Evolutionary conservation across 2,888 invertebrate species (phyloP).

Genomic region (Drosophila bunnanda): DNA sequence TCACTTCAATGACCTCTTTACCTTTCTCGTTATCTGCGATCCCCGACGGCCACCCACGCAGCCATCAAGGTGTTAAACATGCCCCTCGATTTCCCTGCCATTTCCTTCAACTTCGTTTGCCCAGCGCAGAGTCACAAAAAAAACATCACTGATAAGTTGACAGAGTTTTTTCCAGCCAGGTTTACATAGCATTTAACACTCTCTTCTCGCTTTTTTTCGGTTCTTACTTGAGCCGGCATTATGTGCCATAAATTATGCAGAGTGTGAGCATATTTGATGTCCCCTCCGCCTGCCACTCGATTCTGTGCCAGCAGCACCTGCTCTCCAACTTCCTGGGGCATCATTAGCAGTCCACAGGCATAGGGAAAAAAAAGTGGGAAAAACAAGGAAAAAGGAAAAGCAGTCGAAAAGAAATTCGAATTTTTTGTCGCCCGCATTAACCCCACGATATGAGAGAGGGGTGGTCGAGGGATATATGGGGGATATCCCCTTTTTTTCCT

Average conservation of each 20-base stretch:
- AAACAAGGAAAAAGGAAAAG: slow-evolving; percentile 1
- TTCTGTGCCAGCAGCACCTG: slow-evolving; percentile 60
- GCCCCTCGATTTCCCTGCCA: slow-evolving; percentile 31
- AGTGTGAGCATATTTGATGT: slow-evolving; percentile 67
- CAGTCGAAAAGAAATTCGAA: slow-evolving; percentile 23
- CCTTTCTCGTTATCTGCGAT: slow-evolving; percentile 36
- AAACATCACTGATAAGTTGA: slow-evolving; percentile 56
- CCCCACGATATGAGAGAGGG: slow-evolving; percentile 12
- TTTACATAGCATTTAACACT: slow-evolving; percentile 54
- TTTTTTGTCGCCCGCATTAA: slow-evolving; percentile 61
- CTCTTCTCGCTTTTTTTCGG: slow-evolving; percentile 29
- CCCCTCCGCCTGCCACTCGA: slow-evolving; percentile 20
- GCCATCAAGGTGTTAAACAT: slow-evolving; percentile 63
- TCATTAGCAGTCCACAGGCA: slow-evolving; percentile 72
- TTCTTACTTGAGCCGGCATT: slow-evolving; percentile 18
- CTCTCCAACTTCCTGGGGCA: slow-evolving; percentile 54
- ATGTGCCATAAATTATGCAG: slow-evolving; percentile 69
- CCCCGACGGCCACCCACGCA: slow-evolving; percentile 53
- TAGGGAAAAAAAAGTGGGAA: slow-evolving; percentile 32
- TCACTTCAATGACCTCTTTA: slow-evolving; percentile 25
- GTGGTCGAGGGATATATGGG: slow-evolving; percentile 23
- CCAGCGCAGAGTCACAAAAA: slow-evolving; percentile 22
- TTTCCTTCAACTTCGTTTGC: slow-evolving; percentile 38
- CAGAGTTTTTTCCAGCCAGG: slow-evolving; percentile 53
- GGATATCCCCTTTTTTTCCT: slow-evolving; percentile 18